These are phyloP conservation scores for Patella caerulea DNA, from an alignment of 2,888 invertebrate genomes.

Conservation along the genomic window DNA sequence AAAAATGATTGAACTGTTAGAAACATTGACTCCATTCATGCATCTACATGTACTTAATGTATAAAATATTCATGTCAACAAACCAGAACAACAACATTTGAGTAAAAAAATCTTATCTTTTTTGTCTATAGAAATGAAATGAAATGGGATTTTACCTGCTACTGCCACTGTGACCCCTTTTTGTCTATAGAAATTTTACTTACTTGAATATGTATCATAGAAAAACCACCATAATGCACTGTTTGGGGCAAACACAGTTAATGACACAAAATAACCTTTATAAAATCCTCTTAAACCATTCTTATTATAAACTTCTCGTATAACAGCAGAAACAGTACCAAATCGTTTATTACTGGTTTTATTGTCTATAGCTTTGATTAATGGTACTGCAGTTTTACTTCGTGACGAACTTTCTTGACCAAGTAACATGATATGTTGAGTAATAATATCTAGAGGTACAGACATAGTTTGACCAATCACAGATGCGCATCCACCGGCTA, in stretches of 20 bases:
- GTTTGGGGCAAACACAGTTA: slow-evolving; percentile 94
- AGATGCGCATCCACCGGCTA: slow-evolving; percentile 91
- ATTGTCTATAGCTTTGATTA: no score
- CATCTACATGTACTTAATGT: no score
- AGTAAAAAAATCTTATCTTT: no score
- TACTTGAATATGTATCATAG: slow-evolving; percentile 94
- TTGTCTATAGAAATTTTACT: slow-evolving; percentile 32
- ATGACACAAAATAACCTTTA: slow-evolving; percentile 91
- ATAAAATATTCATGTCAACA: no score
- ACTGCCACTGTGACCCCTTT: no score
- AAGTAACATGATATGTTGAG: slow-evolving; percentile 96
- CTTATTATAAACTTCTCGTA: slow-evolving; percentile 82
- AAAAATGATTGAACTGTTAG: no score
- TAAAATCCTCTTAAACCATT: slow-evolving; percentile 93
- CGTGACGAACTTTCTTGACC: slow-evolving; percentile 72
- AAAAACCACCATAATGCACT: slow-evolving; percentile 98
- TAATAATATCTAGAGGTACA: slow-evolving; percentile 96
- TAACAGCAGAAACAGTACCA: slow-evolving; percentile 74
- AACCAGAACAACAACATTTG: no score
- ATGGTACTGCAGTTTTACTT: no score
- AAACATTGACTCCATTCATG: no score
- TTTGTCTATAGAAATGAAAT: neutral
- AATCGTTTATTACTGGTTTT: slow-evolving; percentile 34
- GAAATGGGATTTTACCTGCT: no score
- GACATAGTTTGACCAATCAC: slow-evolving; percentile 94